These are phyloP conservation scores for Dolichallabes microphthalmus DNA, from an alignment of 2,113 vertebrate species.

Conservation along the genomic window DNA sequence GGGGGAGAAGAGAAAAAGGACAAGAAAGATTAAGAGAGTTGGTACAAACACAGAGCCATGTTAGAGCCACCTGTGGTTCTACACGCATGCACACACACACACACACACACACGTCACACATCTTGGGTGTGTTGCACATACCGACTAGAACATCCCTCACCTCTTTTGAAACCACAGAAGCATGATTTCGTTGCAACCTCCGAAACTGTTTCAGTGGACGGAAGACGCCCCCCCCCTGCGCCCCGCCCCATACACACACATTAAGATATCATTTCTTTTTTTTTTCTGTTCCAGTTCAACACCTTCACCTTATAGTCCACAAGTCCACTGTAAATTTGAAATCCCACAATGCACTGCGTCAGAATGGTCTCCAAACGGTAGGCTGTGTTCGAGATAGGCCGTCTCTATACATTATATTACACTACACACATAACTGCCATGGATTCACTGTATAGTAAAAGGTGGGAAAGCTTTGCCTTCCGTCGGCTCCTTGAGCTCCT, in stretches of 20 bases:
- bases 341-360: not conserved
- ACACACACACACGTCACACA: not conserved
- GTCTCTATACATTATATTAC: not conserved
- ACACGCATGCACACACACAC: not conserved
- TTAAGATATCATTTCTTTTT: not conserved
- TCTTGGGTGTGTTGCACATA: not conserved
- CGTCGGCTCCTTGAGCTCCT: not conserved
- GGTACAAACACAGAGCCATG: not conserved
- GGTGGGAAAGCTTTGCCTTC: not conserved
- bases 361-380: not conserved
- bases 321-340: not conserved
- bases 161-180: not conserved
- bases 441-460: not conserved
- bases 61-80: not conserved
- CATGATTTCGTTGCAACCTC: not conserved
- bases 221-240: not conserved
- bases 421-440: not conserved
- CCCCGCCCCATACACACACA: not conserved
- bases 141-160: not conserved
- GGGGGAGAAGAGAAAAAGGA: no score
- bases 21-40: not conserved
- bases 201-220: not conserved
- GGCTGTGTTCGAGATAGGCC: not conserved
- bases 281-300: not conserved
- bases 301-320: not conserved